Evolutionary conservation across 2,113 vertebrate species (phyloP).

Genomic region (Nipponia nippon): DNA sequence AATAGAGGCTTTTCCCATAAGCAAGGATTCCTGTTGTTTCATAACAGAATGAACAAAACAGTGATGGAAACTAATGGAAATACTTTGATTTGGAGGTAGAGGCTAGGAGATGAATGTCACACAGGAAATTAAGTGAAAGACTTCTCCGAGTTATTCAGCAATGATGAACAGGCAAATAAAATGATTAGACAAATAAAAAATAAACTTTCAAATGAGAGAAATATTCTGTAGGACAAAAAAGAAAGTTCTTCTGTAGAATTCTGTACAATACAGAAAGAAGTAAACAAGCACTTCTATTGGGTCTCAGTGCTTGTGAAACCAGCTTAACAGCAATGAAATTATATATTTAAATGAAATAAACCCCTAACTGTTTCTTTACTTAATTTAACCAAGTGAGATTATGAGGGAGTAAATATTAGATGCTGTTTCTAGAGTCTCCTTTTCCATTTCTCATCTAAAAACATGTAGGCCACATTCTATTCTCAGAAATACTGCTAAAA

Average conservation of each 20-base stretch:
- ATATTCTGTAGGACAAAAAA: not conserved
- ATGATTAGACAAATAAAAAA: not conserved
- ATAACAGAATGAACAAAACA: not conserved
- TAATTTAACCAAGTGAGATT: not conserved
- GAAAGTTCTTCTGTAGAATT: not conserved
- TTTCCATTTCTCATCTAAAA: not conserved
- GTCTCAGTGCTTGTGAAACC: not conserved
- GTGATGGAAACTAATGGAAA: not conserved
- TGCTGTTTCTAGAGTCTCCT: not conserved
- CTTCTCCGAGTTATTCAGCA: not conserved
- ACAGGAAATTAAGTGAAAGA: not conserved
- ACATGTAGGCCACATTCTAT: not conserved
- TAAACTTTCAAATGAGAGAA: not conserved
- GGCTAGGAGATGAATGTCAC: not conserved
- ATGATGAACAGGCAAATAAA: not conserved
- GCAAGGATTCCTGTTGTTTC: not conserved
- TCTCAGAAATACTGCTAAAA: not conserved
- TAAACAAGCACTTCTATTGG: not conserved
- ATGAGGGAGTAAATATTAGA: not conserved
- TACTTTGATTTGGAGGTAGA: not conserved
- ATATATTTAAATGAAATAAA: not conserved
- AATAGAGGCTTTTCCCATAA: not conserved
- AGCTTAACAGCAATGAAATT: not conserved
- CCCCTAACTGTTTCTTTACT: not conserved
- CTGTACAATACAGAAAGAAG: not conserved